Evolutionary conservation across 2,888 invertebrate species (phyloP), one percentile per base, ranked within the genome.

Genomic region (Helleia helle): DNA sequence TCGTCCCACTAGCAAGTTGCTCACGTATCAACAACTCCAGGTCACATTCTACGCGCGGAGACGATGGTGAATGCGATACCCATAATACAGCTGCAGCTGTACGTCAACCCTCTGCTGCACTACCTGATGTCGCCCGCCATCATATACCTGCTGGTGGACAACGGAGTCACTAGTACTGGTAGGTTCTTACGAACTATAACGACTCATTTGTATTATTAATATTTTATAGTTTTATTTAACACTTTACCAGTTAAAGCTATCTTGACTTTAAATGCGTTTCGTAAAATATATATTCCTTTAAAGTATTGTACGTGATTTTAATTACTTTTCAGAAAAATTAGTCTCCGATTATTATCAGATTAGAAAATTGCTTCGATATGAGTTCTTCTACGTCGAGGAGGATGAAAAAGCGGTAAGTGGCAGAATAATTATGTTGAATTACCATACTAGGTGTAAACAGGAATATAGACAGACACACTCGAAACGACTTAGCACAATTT

Each of bases 71-170:
- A 86, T 43, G 90, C 91, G 0, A 87, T 93, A 17, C 91, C 94
- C 0, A 77, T 90, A 37, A 80, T 94, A 25, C 90, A 91, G 59
- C 67, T 93, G 25, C 91, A 93, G 62, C 74, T 92, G 48, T 94
- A 94, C 59, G 87, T 91, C 25, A 94, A 94, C 75, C 92, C 93
- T 0, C 83, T 88, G 18, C 73, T 93, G 48, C 90, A 91, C 59
- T 91, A 90, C 73, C 59, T 93, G 13, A 84, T 89, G 22, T 87
- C 90, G 48, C 86, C 90, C 1, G 89, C 91, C 0, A 70, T 91
- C 29, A 62, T 92, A 0, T 62, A 47, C 43, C 53, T 71, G 2
- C 41, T 73, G 0, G 64, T 59, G 1, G 44, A 53, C 0, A 52
- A 54, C 13, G 54, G 49, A 1, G 29, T 51, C 0, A 36, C 53